These are phyloP conservation scores for Muschampia plurimacula DNA, from an alignment of 2,888 invertebrate genomes.

Conservation along the genomic window DNA sequence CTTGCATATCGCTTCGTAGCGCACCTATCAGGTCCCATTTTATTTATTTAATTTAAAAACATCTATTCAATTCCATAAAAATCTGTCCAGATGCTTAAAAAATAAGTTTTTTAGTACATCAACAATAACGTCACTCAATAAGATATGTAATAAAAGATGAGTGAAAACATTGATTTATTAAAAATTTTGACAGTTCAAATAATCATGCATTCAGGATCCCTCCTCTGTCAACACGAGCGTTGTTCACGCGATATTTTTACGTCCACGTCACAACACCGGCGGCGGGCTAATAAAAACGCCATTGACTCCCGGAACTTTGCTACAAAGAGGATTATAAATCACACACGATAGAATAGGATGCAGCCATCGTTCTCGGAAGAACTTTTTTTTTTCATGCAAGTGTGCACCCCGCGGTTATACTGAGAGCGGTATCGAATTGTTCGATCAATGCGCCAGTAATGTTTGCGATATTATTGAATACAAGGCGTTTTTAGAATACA, in stretches of 20 bases:
- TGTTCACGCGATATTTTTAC: constrained; percentile 46
- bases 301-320: constrained; percentile 71
- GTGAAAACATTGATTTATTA: background rate
- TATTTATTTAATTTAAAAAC: too few relatives aligned
- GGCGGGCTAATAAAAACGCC: constrained; percentile 67
- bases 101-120: background rate
- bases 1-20: too few relatives aligned
- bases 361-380: constrained; percentile 44
- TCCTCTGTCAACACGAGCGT: constrained; percentile 35
- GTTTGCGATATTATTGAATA: constrained; percentile 50
- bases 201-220: background rate
- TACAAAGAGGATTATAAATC: constrained; percentile 72
- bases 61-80: background rate
- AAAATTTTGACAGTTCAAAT: background rate
- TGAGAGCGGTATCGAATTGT: constrained; percentile 33
- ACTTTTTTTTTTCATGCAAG: constrained; percentile 37
- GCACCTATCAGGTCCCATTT: too few relatives aligned
- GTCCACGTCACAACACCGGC: constrained; percentile 50
- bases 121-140: background rate
- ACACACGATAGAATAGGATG: constrained; percentile 49
- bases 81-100: background rate
- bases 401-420: constrained; percentile 37
- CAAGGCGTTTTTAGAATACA: constrained; percentile 40
- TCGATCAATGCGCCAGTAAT: constrained; percentile 41
- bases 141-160: background rate